Evolutionary conservation across 2,113 vertebrate species (phyloP).

Genomic region (Eubucco bourcierii): DNA sequence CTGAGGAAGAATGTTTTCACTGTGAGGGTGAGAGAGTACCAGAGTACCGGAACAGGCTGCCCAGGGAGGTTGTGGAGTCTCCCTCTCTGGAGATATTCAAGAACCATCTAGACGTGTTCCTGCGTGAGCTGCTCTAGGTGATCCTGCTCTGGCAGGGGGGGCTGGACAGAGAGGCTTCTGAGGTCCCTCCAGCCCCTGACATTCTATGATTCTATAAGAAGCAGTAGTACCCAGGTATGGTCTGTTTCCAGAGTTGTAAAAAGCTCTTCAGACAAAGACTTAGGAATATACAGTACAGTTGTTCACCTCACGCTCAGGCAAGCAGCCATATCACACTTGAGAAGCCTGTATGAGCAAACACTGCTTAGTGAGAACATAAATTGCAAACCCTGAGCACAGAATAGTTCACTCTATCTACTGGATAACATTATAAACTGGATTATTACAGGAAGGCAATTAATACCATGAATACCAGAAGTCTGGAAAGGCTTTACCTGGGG

Average conservation of each 20-base stretch:
- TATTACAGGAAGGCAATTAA: background rate
- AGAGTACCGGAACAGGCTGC: too few relatives aligned
- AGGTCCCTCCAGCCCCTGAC: too few relatives aligned
- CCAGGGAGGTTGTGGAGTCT: too few relatives aligned
- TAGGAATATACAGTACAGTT: background rate
- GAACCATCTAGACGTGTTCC: too few relatives aligned
- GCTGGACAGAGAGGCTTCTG: too few relatives aligned
- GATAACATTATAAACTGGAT: background rate
- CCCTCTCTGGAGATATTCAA: too few relatives aligned
- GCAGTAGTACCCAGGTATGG: background rate
- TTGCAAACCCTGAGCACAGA: background rate
- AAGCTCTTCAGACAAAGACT: background rate
- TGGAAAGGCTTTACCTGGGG: background rate
- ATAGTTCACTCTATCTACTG: background rate
- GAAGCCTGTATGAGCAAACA: background rate
- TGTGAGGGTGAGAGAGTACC: too few relatives aligned
- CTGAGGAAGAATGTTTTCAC: too few relatives aligned
- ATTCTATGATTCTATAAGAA: background rate
- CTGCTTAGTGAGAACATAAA: background rate
- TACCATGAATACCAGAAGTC: background rate
- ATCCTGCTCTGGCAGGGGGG: too few relatives aligned
- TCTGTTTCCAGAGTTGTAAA: background rate
- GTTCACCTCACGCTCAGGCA: background rate
- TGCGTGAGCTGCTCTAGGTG: too few relatives aligned
- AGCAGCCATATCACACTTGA: background rate